Percentiles rank a stretch among this genome's conserved stretches.
phyloP scores from a whole-genome alignment of 1,140 invertebrate species.

The Lithobius niger region DNA sequence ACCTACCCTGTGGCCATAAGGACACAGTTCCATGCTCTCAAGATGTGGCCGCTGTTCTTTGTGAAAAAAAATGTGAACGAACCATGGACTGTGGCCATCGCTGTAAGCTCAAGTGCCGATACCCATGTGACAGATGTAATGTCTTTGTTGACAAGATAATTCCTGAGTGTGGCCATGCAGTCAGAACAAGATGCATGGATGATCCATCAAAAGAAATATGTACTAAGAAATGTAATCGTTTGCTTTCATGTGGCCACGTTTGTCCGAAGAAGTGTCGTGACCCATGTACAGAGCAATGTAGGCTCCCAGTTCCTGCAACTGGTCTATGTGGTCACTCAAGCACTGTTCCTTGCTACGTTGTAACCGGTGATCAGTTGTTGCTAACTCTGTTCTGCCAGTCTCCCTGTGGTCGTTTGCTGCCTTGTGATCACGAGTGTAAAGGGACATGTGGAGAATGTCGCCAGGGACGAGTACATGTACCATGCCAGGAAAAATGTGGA shows the following conservation, averaged over 20 bases:
- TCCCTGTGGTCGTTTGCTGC: constrained; percentile 33
- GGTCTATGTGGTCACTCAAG: background rate
- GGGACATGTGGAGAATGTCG: constrained; percentile 44
- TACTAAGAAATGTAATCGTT: background rate
- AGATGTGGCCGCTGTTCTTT: too few relatives aligned
- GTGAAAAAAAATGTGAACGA: too few relatives aligned
- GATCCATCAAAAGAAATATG: background rate
- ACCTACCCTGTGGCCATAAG: too few relatives aligned
- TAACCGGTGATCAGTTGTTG: background rate
- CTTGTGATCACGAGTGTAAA: constrained; percentile 42
- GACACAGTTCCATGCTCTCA: too few relatives aligned
- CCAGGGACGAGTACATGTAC: constrained; percentile 44
- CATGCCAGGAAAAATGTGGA: constrained; percentile 44
- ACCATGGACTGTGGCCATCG: constrained; percentile 1
- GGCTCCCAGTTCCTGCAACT: background rate
- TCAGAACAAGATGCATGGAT: constrained; percentile 9
- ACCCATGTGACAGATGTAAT: constrained; percentile 5
- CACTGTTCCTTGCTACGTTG: background rate
- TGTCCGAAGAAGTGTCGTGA: constrained; percentile 23
- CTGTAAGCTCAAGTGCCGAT: background rate
- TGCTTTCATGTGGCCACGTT: constrained; percentile 16
- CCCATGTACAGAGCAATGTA: constrained; percentile 21
- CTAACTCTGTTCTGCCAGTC: constrained; percentile 28
- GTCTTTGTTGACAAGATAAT: constrained; percentile 4
- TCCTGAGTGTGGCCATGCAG: background rate